Evolutionary conservation across 53 echinoderm and acorn worm species (phyloP).

Genomic region (Holothuria leucospilota): DNA sequence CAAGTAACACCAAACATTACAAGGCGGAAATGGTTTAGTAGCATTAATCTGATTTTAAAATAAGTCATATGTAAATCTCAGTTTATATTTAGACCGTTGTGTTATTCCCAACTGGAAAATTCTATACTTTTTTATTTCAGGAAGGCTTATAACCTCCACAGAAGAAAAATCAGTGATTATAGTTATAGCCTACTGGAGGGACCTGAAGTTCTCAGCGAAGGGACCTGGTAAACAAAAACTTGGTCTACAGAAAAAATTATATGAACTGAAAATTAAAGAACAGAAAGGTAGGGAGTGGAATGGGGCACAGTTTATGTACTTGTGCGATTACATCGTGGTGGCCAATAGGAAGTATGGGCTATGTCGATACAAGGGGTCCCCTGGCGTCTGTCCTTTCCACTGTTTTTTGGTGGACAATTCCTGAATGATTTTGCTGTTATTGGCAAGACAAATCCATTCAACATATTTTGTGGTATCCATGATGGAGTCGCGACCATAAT

Average conservation of each 20-base stretch:
- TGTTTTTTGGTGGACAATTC: conserved; percentile 18
- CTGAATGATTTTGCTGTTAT: background rate
- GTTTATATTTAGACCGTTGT: background rate
- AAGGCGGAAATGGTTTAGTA: no score
- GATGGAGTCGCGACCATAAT: no score
- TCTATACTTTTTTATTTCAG: conserved; percentile 2
- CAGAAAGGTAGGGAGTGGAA: conserved; percentile 34
- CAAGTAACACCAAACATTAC: no score
- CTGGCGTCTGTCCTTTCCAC: conserved; percentile 17
- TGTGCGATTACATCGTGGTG: conserved; percentile 11
- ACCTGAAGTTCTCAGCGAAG: conserved; percentile 18
- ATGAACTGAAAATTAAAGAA: conserved; percentile 14
- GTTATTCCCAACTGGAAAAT: conserved; percentile 7
- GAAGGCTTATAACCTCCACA: conserved; percentile 9
- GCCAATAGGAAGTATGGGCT: conserved; percentile 4
- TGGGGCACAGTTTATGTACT: conserved; percentile 26
- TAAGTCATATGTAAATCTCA: background rate
- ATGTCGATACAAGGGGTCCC: no score
- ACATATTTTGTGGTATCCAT: no score
- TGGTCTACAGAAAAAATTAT: conserved; percentile 27
- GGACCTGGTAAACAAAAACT: conserved; percentile 25
- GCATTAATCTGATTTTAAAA: background rate
- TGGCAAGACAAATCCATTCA: background rate
- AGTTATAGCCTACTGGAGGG: background rate
- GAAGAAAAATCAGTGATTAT: background rate